A percentile compares a stretch with the other conserved stretches of the same genome.
These are phyloP conservation scores for Oncopeltus fasciatus DNA, from an alignment of 1,140 invertebrate species.

Conservation along the genomic window DNA sequence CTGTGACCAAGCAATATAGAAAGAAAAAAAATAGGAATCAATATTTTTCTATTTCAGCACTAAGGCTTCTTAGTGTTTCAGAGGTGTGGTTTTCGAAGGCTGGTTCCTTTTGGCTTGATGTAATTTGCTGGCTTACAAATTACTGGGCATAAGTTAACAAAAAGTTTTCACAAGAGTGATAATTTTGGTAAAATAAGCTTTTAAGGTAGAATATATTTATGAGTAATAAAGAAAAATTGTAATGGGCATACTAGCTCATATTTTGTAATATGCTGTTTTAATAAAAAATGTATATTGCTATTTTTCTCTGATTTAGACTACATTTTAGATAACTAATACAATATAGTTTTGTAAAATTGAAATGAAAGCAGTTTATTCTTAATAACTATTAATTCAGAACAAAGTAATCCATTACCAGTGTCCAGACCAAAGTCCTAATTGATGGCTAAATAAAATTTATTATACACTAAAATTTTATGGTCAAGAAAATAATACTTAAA, in stretches of 20 bases:
- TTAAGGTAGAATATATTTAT: background rate
- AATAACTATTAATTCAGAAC: no score
- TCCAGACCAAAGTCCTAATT: no score
- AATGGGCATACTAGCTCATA: background rate
- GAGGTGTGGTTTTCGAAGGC: background rate
- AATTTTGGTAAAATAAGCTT: background rate
- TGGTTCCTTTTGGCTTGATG: background rate
- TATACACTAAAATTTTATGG: no score
- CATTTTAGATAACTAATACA: background rate
- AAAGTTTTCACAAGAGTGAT: background rate
- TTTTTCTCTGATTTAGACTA: background rate
- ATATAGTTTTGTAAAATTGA: background rate
- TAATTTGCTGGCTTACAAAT: background rate
- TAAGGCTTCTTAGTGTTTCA: background rate
- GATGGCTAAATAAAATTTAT: no score
- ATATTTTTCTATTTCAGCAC: constrained; percentile 1
- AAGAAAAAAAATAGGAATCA: background rate
- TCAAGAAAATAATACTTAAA: no score
- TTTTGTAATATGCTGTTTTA: background rate
- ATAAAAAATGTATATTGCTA: background rate
- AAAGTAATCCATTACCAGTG: no score
- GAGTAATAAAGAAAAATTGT: background rate
- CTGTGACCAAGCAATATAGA: constrained; percentile 8
- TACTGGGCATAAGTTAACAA: background rate
- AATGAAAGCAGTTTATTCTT: background rate